Percentiles rank a stretch among this genome's conserved stretches.
phyloP scores from a whole-genome alignment of 1,140 invertebrate species.

The Marisa cornuarietis region DNA sequence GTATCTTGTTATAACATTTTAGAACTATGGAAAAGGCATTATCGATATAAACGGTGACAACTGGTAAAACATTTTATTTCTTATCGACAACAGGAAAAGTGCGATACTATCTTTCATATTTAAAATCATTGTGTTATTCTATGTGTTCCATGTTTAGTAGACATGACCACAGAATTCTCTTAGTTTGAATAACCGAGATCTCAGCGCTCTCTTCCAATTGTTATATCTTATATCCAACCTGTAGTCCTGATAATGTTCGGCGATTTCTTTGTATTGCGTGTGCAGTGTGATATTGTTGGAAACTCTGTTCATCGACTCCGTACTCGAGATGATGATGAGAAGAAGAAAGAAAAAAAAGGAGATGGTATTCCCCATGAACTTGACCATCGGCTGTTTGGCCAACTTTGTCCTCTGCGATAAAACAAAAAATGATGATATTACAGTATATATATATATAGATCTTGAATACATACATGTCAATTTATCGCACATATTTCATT shows the following conservation, averaged over 20 bases:
- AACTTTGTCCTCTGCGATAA: constrained; percentile 41
- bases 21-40: background rate
- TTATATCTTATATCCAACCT: background rate
- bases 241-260: constrained; percentile 23
- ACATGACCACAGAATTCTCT: no score
- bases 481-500: no score
- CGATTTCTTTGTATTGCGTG: constrained; percentile 2
- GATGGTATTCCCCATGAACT: constrained; percentile 67
- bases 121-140: background rate
- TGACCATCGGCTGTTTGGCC: constrained; percentile 57
- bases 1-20: background rate
- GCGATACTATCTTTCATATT: background rate
- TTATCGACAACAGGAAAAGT: no score
- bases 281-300: constrained; percentile 30
- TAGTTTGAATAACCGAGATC: no score
- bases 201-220: no score
- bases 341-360: constrained; percentile 74
- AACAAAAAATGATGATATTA: background rate
- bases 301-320: constrained; percentile 32
- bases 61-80: background rate
- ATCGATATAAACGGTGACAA: background rate
- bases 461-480: no score
- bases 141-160: background rate
- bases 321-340: constrained; percentile 68
- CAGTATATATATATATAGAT: no score